Evolutionary conservation across 2,888 invertebrate genomes (phyloP), one percentile per base, ranked within the genome.

Genomic region (Abrostola triplasia): DNA sequence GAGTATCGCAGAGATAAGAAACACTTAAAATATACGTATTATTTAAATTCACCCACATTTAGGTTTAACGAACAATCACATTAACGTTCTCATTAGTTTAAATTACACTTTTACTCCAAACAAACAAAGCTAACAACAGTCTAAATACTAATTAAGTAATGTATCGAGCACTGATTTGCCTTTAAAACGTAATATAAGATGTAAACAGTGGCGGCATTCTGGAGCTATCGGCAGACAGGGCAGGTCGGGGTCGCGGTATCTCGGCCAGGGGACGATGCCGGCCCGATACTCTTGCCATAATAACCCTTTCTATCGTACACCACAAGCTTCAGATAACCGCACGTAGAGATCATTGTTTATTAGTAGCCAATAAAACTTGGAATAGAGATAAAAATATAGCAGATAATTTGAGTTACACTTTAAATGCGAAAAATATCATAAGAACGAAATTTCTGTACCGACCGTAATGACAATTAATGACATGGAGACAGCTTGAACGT

Each of bases 181-280:
- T 68, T 73, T 73, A 69, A 73, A 79, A 56, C 73, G 73, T 67
- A 76, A 67, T 82, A 67, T 51, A 70, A 75, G 64, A 80, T 78
- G 78, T 81, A 80, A 70, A 73, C 73, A 70, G 70, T 69, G 66
- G 71, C 67, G 70, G 74, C 73, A 70, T 79, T 73, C 70, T 67
- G 67, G 67, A 65, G 77, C 68, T 86, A 87, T 86, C 87, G 62
- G 69, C 67, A 68, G 79, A 70, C 78, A 75, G 85, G 86, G 83
- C 82, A 80, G 75, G 82, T 77, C 76, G 84, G 79, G 88, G 89
- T 88, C 88, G 77, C 69, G 66, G 70, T 87, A 88, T 88, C 88
- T 77, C 74, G 67, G 70, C 59, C 69, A 60, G 72, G 69, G 58
- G 51, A 55, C 67, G 59, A 63, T 61, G 59, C 64, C 63, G 65